Conservation (phyloP, 2,113 vertebrate genomes). For the Hippoglossus stenolepis region DNA sequence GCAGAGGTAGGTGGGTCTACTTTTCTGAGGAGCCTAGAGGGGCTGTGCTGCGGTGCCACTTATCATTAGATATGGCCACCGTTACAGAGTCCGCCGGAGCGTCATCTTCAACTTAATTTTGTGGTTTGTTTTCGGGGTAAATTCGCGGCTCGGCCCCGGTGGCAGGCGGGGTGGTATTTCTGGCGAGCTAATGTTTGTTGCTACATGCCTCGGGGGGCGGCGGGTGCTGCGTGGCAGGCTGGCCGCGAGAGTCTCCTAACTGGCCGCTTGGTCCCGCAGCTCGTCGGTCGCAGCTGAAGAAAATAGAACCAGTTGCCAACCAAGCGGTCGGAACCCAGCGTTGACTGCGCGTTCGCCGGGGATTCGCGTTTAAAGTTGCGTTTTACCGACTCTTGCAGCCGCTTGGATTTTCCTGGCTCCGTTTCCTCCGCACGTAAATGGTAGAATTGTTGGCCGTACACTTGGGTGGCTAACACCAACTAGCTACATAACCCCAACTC, state of each 20-base stretch:
- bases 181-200: conserved; percentile 48
- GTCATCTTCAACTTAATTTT: conserved; percentile 78
- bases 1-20: conserved; percentile 67
- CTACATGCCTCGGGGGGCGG: conserved; percentile 53
- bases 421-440: conserved; percentile 44
- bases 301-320: conserved; percentile 80
- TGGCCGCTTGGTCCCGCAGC: conserved; percentile 77
- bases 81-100: conserved; percentile 74
- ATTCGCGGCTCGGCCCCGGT: conserved; percentile 25
- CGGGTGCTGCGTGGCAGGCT: conserved; percentile 77
- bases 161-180: conserved; percentile 38
- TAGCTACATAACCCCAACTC: conserved; percentile 79
- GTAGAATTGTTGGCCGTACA: conserved; percentile 64
- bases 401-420: conserved; percentile 38
- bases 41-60: conserved; percentile 77
- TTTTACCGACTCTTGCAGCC: conserved; percentile 22
- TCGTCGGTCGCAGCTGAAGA: conserved; percentile 81
- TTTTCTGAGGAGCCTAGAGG: conserved; percentile 67
- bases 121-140: conserved; percentile 20
- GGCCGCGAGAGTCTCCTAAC: conserved; percentile 72
- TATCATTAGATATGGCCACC: conserved; percentile 83
- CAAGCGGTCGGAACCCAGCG: conserved; percentile 64
- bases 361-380: conserved; percentile 55
- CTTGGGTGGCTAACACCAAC: conserved; percentile 80
- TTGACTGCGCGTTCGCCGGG: conserved; percentile 27